Evolutionary conservation across 2,888 invertebrate species (phyloP), one percentile per base, ranked within the genome.

Genomic region (Xestia rhomboidea): DNA sequence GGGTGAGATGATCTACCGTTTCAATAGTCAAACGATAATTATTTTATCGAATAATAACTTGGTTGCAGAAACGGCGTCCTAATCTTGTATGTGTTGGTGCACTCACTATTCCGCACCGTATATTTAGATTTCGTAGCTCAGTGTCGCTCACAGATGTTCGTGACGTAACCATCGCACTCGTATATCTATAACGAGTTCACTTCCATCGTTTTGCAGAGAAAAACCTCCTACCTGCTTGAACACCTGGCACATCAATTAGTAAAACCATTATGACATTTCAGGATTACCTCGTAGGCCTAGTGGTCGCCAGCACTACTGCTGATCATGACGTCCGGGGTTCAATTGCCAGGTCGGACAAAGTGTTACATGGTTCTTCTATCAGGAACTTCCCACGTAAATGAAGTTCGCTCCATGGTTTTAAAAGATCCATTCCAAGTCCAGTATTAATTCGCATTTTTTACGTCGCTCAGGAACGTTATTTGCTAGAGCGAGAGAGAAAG

Each of bases 131-230:
- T 81, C 78, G 15, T 62, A 69, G 46, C 60, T 81, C 83, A 1
- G 24, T 18, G 83, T 68, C 64, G 27, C 13, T 34, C 83, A 51
- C 82, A 82, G 84, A 71, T 82, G 82, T 51, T 62, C 1, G 68
- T 82, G 83, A 82, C 82, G 79, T 38, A 64, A 72, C 49, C 57
- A 54, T 51, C 60, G 68, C 57, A 68, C 79, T 71, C 63, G 68
- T 66, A 54, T 83, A 51, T 72, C 64, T 57, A 62, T 83, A 74
- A 71, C 68, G 64, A 74, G 70, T 68, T 79, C 64, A 62, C 4
- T 60, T 63, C 27, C 64, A 68, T 49, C 60, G 13, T 7, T 64
- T 51, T 64, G 49, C 24, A n/a, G 46, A 41, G 18, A 57, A 51
- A 21, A 64, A 46, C 21, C 24, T 38, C 46, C 5, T 11, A n/a